Evolutionary conservation across 2,113 vertebrate species (phyloP).

Genomic region (Neogobius melanostomus): DNA sequence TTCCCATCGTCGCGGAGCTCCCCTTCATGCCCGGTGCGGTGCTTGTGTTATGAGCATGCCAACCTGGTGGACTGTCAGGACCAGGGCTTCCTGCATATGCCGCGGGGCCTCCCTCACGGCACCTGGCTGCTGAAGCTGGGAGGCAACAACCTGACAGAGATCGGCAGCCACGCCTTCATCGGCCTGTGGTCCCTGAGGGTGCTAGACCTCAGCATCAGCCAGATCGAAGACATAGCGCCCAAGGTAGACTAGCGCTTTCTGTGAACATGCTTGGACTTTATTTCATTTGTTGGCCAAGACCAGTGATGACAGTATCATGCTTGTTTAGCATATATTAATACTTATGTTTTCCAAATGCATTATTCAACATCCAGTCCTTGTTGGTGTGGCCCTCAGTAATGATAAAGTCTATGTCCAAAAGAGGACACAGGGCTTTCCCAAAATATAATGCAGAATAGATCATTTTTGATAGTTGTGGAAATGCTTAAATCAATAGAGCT

Average conservation of each 20-base stretch:
- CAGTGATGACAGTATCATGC: no score
- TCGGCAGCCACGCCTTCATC: constrained; percentile 59
- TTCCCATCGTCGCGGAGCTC: not conserved
- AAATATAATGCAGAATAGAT: no score
- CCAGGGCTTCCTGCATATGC: constrained; percentile 49
- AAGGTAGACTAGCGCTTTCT: constrained; percentile 44
- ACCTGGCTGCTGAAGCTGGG: constrained; percentile 75
- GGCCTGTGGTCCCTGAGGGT: constrained; percentile 74
- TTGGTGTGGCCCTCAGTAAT: no score
- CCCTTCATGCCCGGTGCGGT: constrained; percentile 49
- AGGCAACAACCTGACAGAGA: constrained; percentile 59
- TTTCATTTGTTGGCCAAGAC: no score
- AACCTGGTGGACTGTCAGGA: constrained; percentile 71
- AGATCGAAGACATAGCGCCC: constrained; percentile 55
- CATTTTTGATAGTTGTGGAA: no score
- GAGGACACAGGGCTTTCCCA: no score
- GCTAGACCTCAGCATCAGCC: constrained; percentile 65
- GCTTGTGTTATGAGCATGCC: constrained; percentile 68
- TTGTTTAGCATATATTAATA: no score
- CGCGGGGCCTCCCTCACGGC: constrained; percentile 62
- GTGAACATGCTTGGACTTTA: not conserved
- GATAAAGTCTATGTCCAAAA: no score
- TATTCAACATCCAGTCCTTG: no score
- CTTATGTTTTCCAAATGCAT: no score
- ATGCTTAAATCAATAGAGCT: no score